A percentile compares a stretch with the other conserved stretches of the same genome.
Conservation (phyloP, 2,113 vertebrate species). For the Ictalurus punctatus region DNA sequence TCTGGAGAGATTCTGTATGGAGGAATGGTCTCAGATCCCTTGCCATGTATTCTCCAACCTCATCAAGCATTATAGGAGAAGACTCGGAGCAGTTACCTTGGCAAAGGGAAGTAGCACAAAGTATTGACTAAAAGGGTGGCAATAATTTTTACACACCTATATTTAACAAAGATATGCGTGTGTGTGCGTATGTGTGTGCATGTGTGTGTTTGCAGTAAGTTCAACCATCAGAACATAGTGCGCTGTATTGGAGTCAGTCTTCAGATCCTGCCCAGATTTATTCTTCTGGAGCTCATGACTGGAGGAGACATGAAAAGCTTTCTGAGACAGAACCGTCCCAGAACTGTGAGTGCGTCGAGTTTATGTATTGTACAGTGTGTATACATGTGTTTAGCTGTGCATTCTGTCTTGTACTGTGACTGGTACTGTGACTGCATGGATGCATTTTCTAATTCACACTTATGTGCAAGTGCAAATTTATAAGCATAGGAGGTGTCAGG, state of each 20-base stretch:
- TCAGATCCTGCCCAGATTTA: constrained; percentile 83
- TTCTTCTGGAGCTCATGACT: constrained; percentile 91
- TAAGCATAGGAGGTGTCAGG: neutral
- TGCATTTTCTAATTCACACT: neutral
- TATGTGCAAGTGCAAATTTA: neutral
- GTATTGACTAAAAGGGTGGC: too few relatives aligned
- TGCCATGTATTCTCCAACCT: too few relatives aligned
- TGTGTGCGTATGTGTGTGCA: neutral
- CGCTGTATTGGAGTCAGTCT: constrained; percentile 87
- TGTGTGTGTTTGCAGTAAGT: constrained; percentile 74
- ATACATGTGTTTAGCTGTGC: constrained; percentile 13
- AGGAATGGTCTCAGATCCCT: too few relatives aligned
- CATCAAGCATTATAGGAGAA: too few relatives aligned
- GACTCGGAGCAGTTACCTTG: too few relatives aligned
- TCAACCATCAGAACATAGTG: constrained; percentile 88
- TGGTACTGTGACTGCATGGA: neutral
- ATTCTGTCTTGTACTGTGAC: neutral
- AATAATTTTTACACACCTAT: too few relatives aligned
- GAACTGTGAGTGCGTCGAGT: constrained; percentile 70
- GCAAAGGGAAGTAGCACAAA: too few relatives aligned
- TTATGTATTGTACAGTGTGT: neutral
- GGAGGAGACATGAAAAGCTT: constrained; percentile 93
- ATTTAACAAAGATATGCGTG: neutral
- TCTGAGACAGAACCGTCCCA: constrained; percentile 83
- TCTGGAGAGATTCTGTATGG: too few relatives aligned